Evolutionary conservation across 2,888 invertebrate genomes (phyloP).

Genomic region (Amaurobius ferox): DNA sequence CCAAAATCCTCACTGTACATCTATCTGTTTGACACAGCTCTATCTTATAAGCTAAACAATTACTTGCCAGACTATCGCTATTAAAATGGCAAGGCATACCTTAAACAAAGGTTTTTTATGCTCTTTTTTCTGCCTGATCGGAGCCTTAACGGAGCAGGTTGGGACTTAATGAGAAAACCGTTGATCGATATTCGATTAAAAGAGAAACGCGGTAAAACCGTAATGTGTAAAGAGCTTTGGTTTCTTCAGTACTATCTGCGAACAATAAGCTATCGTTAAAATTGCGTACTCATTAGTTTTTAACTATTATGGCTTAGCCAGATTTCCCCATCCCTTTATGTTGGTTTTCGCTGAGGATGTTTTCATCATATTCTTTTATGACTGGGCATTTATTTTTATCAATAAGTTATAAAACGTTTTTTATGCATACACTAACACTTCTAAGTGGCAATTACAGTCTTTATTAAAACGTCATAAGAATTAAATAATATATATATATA

Average conservation of each 20-base stretch:
- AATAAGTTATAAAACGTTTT: too few species aligned
- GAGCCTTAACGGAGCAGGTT: not conserved
- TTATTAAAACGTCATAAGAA: too few species aligned
- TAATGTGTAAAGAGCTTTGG: slow-evolving; percentile 17
- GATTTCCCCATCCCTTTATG: not conserved
- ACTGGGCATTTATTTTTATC: too few species aligned
- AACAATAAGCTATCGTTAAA: slow-evolving; percentile 27
- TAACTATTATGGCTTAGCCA: slow-evolving; percentile 27
- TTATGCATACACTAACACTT: too few species aligned
- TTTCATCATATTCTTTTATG: too few species aligned
- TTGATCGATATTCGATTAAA: slow-evolving; percentile 56
- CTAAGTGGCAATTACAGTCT: too few species aligned
- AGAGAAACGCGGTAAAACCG: slow-evolving; percentile 27
- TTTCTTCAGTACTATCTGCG: not conserved
- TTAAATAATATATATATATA: too few species aligned
- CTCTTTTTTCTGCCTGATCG: not conserved
- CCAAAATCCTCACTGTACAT: too few species aligned
- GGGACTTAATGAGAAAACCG: slow-evolving; percentile 51
- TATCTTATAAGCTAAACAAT: too few species aligned
- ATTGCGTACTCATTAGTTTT: slow-evolving; percentile 48
- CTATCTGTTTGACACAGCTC: too few species aligned
- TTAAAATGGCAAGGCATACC: slow-evolving; percentile 31
- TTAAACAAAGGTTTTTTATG: slow-evolving; percentile 10
- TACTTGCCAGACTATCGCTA: slow-evolving; percentile 33
- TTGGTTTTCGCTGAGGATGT: slow-evolving; percentile 5